Conservation (phyloP, 2,113 vertebrate genomes). For the Phrynocephalus versicolor region DNA sequence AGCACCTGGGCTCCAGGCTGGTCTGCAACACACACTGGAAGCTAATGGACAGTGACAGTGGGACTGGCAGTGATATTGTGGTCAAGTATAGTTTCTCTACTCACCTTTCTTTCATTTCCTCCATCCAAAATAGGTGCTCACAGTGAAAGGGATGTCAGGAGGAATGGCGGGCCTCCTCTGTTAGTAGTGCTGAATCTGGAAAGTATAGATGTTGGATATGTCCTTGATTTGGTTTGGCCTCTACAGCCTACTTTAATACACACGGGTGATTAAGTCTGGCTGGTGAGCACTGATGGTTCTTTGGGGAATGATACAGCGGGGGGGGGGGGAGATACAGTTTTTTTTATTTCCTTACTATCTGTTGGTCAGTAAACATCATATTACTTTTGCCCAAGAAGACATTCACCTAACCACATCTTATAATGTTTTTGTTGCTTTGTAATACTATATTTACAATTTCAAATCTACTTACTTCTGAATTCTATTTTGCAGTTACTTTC, state of each 20-base stretch:
- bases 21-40: no score
- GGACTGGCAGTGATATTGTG: no score
- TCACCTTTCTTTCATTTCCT: no score
- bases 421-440: neutral
- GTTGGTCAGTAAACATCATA: neutral
- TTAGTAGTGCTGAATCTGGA: neutral
- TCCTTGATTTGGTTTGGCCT: neutral
- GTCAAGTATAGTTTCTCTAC: no score
- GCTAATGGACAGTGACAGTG: no score
- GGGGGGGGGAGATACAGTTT: neutral
- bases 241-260: neutral
- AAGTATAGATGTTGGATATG: no score
- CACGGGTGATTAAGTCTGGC: neutral
- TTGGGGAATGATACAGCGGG: neutral
- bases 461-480: neutral
- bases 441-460: neutral
- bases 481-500: neutral
- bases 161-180: neutral
- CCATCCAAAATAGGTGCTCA: neutral
- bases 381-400: conserved; percentile 64
- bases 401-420: neutral
- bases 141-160: neutral
- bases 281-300: neutral
- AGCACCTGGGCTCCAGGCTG: no score
- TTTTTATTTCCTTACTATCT: neutral